Evolutionary conservation across 2,888 invertebrate genomes (phyloP), one percentile per base, ranked within the genome.

Genomic region (Atherix ibis): DNA sequence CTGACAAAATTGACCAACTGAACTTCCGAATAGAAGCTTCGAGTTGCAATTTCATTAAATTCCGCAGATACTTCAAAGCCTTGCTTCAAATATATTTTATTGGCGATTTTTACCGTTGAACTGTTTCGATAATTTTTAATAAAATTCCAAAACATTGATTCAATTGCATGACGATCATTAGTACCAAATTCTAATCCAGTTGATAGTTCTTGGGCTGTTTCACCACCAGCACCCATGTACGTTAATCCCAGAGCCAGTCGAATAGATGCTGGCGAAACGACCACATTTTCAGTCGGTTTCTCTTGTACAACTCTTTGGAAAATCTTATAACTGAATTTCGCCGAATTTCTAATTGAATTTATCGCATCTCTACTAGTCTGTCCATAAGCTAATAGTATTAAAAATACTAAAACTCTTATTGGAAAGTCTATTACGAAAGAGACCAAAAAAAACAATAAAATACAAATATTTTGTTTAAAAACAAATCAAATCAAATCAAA

Each of bases 261-360:
- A 37, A 79, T 50, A 8, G 79, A 77, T 29, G 79, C 56, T 1
- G 81, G 79, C 0, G 80, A 81, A 19, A 79, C 45, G 5, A 80
- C 55, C 35, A 77, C 62, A 54, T 79, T 80, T 10, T n/a, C n/a
- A n/a, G n/a, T n/a, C n/a, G n/a, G n/a, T n/a, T n/a, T n/a, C n/a
- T n/a, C n/a, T n/a, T 66, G n/a, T n/a, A n/a, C n/a, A n/a, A n/a
- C n/a, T n/a, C n/a, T n/a, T n/a, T n/a, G n/a, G n/a, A n/a, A n/a
- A n/a, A n/a, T n/a, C n/a, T n/a, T n/a, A n/a, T n/a, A n/a, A n/a
- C n/a, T n/a, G n/a, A n/a, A n/a, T n/a, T n/a, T n/a, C n/a, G n/a
- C n/a, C n/a, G n/a, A n/a, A n/a, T n/a, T n/a, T n/a, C n/a, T n/a
- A n/a, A n/a, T n/a, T n/a, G n/a, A n/a, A n/a, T n/a, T n/a, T n/a